A percentile compares a stretch with the other conserved stretches of the same genome.
These are phyloP conservation scores for Rhyzopertha dominica DNA, from an alignment of 1,140 invertebrate species.

Conservation along the genomic window DNA sequence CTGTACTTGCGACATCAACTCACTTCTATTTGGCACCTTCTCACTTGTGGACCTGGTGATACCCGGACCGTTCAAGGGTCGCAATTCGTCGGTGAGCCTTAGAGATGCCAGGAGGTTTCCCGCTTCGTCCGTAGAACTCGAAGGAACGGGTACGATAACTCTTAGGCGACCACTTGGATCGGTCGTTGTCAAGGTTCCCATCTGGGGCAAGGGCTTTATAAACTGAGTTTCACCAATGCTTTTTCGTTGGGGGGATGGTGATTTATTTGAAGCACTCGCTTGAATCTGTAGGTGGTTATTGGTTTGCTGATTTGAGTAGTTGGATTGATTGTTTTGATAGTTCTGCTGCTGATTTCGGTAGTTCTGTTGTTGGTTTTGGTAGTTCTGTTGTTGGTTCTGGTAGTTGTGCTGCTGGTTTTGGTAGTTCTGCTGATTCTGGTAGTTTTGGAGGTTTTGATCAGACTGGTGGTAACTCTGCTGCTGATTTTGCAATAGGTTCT, in stretches of 20 bases:
- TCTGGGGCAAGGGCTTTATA: constrained; percentile 63
- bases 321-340: constrained; percentile 5
- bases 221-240: constrained; percentile 48
- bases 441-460: constrained; percentile 9
- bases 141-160: constrained; percentile 52
- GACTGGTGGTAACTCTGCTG: constrained; percentile 35
- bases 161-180: constrained; percentile 52
- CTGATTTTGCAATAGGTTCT: constrained; percentile 26
- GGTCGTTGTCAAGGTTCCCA: constrained; percentile 55
- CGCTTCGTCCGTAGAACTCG: constrained; percentile 36
- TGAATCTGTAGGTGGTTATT: constrained; percentile 11
- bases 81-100: constrained; percentile 45
- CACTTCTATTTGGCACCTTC: constrained; percentile 74
- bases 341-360: neutral
- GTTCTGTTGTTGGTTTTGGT: neutral
- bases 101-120: constrained; percentile 41
- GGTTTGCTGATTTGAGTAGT: constrained; percentile 4
- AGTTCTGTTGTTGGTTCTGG: constrained; percentile 4
- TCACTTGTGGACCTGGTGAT: constrained; percentile 80
- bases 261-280: neutral
- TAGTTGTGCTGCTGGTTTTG: constrained; percentile 16
- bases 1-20: constrained; percentile 76
- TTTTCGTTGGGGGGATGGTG: constrained; percentile 19
- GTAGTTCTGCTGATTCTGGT: constrained; percentile 16
- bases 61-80: constrained; percentile 45